Evolutionary conservation across 2,113 vertebrate genomes (phyloP).

Genomic region (Arenaria interpres): DNA sequence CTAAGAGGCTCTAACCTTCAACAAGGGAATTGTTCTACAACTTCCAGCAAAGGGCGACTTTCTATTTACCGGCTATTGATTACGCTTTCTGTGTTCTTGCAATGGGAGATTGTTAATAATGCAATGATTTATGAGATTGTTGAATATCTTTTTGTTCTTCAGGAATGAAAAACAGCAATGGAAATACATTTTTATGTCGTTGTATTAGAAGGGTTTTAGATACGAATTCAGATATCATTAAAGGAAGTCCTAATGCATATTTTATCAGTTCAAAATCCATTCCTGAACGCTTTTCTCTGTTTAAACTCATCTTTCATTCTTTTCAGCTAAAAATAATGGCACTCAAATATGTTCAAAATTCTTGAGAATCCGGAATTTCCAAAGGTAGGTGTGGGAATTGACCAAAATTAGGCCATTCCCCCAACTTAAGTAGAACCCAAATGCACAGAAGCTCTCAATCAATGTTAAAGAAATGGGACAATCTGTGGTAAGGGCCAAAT

Average conservation of each 20-base stretch:
- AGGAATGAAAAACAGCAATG: background rate
- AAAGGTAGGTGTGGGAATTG: background rate
- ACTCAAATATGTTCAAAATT: background rate
- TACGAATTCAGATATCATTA: background rate
- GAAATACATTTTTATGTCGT: background rate
- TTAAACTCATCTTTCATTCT: background rate
- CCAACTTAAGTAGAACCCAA: background rate
- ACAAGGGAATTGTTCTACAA: background rate
- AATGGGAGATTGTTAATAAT: background rate
- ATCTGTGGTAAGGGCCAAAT: background rate
- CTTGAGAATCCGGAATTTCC: background rate
- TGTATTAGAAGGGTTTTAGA: background rate
- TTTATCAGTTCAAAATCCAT: background rate
- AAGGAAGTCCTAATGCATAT: background rate
- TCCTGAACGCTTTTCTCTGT: background rate
- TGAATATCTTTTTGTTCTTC: background rate
- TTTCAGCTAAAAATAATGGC: background rate
- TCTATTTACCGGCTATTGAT: constrained; percentile 15
- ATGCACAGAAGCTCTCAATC: background rate
- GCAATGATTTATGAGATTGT: background rate
- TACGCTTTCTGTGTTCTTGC: background rate
- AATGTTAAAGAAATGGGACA: background rate
- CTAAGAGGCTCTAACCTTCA: background rate
- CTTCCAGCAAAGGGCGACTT: background rate
- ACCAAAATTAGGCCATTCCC: background rate